Percentiles rank a stretch among this genome's conserved stretches.
phyloP scores from a whole-genome alignment of 2,113 vertebrate species.

The Pluvialis apricaria region DNA sequence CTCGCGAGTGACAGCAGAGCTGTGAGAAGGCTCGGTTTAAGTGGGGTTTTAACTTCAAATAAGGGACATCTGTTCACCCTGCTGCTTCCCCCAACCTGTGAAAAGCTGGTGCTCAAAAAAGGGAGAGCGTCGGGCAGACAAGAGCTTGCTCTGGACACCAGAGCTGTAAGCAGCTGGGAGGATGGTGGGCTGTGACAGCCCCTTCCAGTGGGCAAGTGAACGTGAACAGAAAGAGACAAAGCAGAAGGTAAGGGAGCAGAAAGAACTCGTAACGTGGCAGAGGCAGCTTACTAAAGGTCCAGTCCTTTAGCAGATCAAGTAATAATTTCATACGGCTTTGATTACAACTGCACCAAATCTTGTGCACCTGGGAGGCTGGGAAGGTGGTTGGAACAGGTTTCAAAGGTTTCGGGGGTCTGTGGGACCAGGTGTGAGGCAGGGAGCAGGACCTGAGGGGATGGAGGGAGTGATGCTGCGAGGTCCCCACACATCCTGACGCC shows the following conservation, averaged over 20 bases:
- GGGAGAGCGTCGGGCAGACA: fast-evolving
- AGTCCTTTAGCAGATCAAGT: not conserved
- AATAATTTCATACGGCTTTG: not conserved
- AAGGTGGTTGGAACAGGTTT: not conserved
- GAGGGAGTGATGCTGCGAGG: not conserved
- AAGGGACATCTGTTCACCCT: slow-evolving; percentile 6
- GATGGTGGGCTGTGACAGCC: not conserved
- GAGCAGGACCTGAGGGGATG: not conserved
- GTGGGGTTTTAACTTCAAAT: not conserved
- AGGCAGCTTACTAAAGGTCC: not conserved
- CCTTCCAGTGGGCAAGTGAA: not conserved
- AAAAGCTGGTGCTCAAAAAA: not conserved
- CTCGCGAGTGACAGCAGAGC: not conserved
- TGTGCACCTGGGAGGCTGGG: not conserved
- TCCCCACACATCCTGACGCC: fast-evolving
- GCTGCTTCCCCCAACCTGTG: not conserved
- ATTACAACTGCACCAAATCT: fast-evolving
- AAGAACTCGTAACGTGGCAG: not conserved
- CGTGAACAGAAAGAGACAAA: not conserved
- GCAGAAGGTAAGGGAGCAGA: not conserved
- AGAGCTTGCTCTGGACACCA: not conserved
- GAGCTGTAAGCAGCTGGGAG: not conserved
- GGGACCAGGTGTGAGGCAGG: not conserved
- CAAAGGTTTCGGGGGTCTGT: not conserved
- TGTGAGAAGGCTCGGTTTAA: not conserved